Evolutionary conservation across 2,113 vertebrate genomes (phyloP).

Genomic region (Cyrtonyx montezumae): DNA sequence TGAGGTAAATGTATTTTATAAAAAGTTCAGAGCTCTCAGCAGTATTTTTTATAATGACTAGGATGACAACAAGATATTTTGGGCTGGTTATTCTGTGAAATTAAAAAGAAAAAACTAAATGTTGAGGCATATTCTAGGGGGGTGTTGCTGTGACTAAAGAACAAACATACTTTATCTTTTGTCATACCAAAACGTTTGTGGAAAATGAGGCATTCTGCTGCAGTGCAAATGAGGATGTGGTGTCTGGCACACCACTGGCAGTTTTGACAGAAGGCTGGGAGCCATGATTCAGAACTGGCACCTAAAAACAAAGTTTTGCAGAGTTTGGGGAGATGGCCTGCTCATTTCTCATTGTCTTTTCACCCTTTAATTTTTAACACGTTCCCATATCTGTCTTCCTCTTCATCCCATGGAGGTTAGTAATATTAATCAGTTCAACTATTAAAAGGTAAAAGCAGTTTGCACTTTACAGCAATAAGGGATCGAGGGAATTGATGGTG

Average conservation of each 20-base stretch:
- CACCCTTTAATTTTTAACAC: not conserved
- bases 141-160: not conserved
- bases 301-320: not conserved
- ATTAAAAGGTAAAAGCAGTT: constrained; percentile 50
- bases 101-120: not conserved
- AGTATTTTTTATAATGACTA: not conserved
- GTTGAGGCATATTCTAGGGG: not conserved
- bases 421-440: constrained; percentile 38
- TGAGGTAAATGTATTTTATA: constrained; percentile 30
- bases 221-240: not conserved
- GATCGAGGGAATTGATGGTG: constrained; percentile 39
- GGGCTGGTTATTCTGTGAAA: not conserved
- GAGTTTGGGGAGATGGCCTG: not conserved
- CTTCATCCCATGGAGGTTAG: not conserved
- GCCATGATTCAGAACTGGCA: not conserved
- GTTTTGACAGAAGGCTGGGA: not conserved
- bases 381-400: not conserved
- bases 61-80: constrained; percentile 8
- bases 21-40: constrained; percentile 42
- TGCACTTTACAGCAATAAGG: not conserved
- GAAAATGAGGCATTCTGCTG: rapidly evolving
- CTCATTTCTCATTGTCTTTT: not conserved
- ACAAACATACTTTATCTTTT: not conserved
- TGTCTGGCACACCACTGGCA: not conserved
- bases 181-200: not conserved